Evolutionary conservation across 2,888 invertebrate species (phyloP), one percentile per base, ranked within the genome.

Genomic region (Andrena chrysosceles): DNA sequence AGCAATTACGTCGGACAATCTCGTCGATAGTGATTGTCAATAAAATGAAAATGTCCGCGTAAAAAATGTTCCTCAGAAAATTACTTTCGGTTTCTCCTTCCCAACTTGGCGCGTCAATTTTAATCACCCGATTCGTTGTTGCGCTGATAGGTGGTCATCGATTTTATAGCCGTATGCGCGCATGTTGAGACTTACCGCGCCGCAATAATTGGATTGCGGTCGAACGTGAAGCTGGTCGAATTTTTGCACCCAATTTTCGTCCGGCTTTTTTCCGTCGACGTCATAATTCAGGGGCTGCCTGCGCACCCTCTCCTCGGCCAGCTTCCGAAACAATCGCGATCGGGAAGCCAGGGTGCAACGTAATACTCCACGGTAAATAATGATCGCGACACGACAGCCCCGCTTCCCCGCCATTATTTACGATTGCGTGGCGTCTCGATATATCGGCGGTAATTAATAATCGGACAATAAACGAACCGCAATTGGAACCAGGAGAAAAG

Each of bases 381-480:
- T 76, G 86, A 84, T 87, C 71, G 76, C 76, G 54, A 73, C 72
- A 54, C 77, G 85, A 79, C 77, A 76, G 72, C 48, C 59, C 73
- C 60, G 60, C 52, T 67, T 10, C 69, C 52, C 56, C 31, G 49
- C 33, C 54, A 72, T 84, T 87, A 88, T 87, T 86, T 87, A 87
- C 68, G 84, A 75, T 78, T 71, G 59, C 63, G 8, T 16, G 20
- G 68, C 54, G 72, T 73, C 71, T 59, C 73, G 81, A 86, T 85
- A 77, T 81, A 85, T 87, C 79, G 75, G 42, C 31, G 54, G 77
- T 84, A 88, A 88, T 88, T 88, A 87, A 88, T 88, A 89, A 88
- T 83, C 81, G 80, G 78, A 82, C 84, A 86, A 89, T 84, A 81
- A 88, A 88, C 84, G 84, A 77, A 85, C 83, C 77, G 77, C 81